Conservation (phyloP, 2,888 invertebrate genomes). For the Polyommatus iphigenia region DNA sequence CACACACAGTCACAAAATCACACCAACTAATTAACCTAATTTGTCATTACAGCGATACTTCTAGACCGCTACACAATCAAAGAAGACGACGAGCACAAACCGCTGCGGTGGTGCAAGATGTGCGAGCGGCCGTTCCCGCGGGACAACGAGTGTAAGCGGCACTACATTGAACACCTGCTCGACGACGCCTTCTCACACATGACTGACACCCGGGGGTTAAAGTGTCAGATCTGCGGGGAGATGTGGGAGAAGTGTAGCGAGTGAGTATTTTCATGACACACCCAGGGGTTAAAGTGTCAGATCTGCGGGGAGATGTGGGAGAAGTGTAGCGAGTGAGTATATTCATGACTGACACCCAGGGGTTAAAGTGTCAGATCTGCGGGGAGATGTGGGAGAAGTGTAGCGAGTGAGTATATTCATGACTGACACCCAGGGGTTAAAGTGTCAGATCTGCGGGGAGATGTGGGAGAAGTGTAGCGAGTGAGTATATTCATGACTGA, state of each 20-base stretch:
- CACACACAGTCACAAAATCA: no score
- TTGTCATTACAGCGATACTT: constrained; percentile 32
- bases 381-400: background rate
- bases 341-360: background rate
- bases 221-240: constrained; percentile 49
- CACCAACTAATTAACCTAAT: background rate
- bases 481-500: constrained; percentile 34
- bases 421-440: background rate
- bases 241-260: constrained; percentile 36
- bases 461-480: constrained; percentile 36
- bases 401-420: constrained; percentile 42
- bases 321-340: constrained; percentile 39
- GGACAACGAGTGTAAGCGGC: constrained; percentile 53
- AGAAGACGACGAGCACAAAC: background rate
- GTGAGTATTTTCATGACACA: constrained; percentile 32
- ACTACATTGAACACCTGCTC: constrained; percentile 60
- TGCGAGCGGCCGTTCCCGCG: constrained; percentile 50
- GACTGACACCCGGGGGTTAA: background rate
- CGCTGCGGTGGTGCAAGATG: constrained; percentile 44
- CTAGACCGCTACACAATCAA: background rate
- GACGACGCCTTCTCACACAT: constrained; percentile 49
- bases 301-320: constrained; percentile 46
- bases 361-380: constrained; percentile 51
- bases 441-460: constrained; percentile 49
- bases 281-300: constrained; percentile 43